Percentiles rank a stretch among this genome's conserved stretches.
These are phyloP conservation scores for Neotragus pygmaeus DNA, from an alignment of 2,113 vertebrate genomes.

Conservation along the genomic window DNA sequence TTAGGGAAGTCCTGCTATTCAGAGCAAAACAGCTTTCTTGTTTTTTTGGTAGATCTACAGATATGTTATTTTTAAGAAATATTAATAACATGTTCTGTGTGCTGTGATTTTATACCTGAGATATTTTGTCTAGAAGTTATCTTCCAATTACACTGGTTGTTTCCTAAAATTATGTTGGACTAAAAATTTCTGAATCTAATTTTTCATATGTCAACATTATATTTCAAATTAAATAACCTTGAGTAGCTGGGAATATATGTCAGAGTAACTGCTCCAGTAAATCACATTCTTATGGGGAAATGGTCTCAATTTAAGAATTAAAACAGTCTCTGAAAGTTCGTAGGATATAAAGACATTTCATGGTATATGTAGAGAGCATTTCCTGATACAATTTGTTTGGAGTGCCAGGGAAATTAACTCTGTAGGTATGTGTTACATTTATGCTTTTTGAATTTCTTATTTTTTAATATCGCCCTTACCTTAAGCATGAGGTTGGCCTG, in stretches of 20 bases:
- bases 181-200: constrained; percentile 1
- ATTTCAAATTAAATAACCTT: neutral
- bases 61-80: constrained; percentile 15
- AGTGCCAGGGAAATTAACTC: neutral
- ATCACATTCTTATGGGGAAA: neutral
- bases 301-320: neutral
- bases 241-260: neutral
- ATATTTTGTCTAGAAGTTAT: neutral
- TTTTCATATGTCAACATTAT: neutral
- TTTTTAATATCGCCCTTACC: neutral
- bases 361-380: neutral
- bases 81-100: neutral
- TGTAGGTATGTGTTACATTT: neutral
- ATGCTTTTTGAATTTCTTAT: neutral
- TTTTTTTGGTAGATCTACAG: neutral
- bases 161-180: neutral
- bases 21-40: neutral
- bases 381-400: neutral
- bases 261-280: neutral
- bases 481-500: neutral
- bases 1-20: neutral
- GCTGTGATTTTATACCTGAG: neutral
- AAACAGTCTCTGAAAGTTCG: neutral
- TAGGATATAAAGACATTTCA: neutral
- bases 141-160: neutral